Conservation (phyloP, 2,797 vertebrate genomes). For the Knipowitschia caucasica region DNA sequence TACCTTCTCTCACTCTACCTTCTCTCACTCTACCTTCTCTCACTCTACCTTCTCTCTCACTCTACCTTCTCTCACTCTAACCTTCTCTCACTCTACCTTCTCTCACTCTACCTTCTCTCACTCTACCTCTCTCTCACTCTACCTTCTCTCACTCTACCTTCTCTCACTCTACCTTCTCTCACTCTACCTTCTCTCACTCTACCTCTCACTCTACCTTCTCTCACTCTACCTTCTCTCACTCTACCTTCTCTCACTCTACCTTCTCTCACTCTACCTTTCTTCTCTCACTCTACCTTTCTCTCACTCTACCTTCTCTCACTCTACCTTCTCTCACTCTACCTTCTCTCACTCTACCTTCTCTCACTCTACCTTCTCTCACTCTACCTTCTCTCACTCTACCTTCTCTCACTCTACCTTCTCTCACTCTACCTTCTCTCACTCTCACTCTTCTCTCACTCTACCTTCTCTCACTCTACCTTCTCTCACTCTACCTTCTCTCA, state of each 20-base stretch:
- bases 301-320: background rate
- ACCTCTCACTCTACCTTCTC: background rate
- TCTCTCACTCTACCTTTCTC: background rate
- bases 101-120: background rate
- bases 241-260: background rate
- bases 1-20: too few species aligned
- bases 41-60: too few species aligned
- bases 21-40: too few species aligned
- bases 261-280: too few species aligned
- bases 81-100: background rate
- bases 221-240: background rate
- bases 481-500: too few species aligned
- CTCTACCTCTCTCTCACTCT: background rate
- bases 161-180: background rate
- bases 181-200: too few species aligned
- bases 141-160: background rate
- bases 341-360: background rate
- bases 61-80: too few species aligned
- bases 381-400: too few species aligned
- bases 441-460: background rate
- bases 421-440: too few species aligned
- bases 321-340: background rate
- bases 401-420: too few species aligned
- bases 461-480: background rate
- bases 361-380: too few species aligned